Conservation (phyloP, 1,140 invertebrate genomes). For the Magallana gigas region DNA sequence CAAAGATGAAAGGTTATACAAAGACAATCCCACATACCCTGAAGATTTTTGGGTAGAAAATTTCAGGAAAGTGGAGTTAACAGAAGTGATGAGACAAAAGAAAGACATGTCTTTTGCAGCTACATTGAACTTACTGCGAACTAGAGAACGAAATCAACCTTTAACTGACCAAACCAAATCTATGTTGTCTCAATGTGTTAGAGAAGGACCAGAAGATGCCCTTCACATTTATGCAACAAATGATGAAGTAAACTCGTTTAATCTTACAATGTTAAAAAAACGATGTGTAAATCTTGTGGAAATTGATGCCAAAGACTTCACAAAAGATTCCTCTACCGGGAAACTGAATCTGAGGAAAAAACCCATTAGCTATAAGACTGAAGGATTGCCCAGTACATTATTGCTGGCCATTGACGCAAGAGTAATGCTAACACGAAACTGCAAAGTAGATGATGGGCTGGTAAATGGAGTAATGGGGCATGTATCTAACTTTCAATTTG, state of each 20-base stretch:
- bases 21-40: neutral
- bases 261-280: slow-evolving; percentile 29
- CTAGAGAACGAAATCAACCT: neutral
- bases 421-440: slow-evolving; percentile 3
- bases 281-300: neutral
- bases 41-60: slow-evolving; percentile 39
- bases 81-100: slow-evolving; percentile 46
- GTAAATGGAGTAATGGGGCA: neutral
- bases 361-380: neutral
- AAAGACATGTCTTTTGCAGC: slow-evolving; percentile 34
- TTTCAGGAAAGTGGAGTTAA: slow-evolving; percentile 24
- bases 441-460: no score
- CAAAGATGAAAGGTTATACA: neutral
- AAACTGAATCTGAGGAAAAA: neutral
- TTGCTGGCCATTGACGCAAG: slow-evolving; percentile 25
- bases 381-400: slow-evolving; percentile 5
- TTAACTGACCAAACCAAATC: neutral
- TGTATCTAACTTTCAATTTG: neutral
- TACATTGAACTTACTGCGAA: slow-evolving; percentile 36
- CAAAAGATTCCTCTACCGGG: slow-evolving; percentile 30
- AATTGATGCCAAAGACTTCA: slow-evolving; percentile 36
- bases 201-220: no score
- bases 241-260: slow-evolving; percentile 30
- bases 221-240: neutral
- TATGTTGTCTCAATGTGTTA: slow-evolving; percentile 13